Conservation (phyloP, 2,113 vertebrate species). For the Lepisosteus osseus region DNA sequence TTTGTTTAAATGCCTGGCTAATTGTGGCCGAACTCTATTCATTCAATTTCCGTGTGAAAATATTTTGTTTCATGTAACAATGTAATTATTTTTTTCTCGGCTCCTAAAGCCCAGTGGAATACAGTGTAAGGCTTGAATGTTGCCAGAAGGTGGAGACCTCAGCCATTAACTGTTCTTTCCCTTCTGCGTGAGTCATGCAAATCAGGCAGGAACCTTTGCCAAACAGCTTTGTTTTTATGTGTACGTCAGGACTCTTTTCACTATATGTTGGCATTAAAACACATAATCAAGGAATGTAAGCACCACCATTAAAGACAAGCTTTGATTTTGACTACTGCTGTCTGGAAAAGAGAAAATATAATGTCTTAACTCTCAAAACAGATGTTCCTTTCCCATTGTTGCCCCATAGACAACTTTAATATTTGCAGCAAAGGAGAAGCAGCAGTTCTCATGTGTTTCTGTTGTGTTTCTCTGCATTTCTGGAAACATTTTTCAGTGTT, state of each 20-base stretch:
- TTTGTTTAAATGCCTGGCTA: background rate
- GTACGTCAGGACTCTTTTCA: conserved; percentile 16
- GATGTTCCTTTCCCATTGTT: conserved; percentile 3
- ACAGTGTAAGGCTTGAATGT: too few relatives aligned
- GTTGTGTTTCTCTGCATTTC: too few relatives aligned
- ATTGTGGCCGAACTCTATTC: background rate
- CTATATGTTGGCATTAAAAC: conserved; percentile 14
- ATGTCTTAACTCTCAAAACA: conserved; percentile 14
- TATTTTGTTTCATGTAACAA: conserved; percentile 22
- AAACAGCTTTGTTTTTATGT: background rate
- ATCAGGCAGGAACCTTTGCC: conserved; percentile 27
- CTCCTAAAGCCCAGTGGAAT: background rate
- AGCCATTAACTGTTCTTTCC: conserved; percentile 25
- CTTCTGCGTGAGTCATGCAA: conserved; percentile 40
- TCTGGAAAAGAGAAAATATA: background rate
- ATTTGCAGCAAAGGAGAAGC: background rate
- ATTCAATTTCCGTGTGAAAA: background rate
- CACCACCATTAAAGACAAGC: background rate
- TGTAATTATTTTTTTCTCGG: conserved; percentile 17
- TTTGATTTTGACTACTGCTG: conserved; percentile 1
- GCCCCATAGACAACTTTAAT: background rate
- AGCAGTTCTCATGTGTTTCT: too few relatives aligned
- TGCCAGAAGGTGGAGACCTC: conserved; percentile 14
- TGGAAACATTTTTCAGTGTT: too few relatives aligned
- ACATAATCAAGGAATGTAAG: conserved; percentile 17